These are phyloP conservation scores for Sesia bembeciformis DNA, from an alignment of 2,888 invertebrate genomes.

Conservation along the genomic window DNA sequence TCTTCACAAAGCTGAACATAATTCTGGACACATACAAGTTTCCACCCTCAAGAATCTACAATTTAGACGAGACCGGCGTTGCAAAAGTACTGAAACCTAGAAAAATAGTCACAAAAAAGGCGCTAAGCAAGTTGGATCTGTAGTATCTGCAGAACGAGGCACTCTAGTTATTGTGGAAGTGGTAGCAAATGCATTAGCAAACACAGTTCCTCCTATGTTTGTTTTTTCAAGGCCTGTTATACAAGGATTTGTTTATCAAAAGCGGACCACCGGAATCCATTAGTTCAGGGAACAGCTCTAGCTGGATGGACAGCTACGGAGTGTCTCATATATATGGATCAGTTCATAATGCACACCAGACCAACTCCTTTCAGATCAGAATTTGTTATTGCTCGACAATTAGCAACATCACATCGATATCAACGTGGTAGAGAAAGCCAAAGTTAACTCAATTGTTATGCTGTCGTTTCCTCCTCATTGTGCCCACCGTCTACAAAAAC, in stretches of 20 bases:
- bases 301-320: slow-evolving; percentile 25
- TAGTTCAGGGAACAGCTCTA: slow-evolving; percentile 24
- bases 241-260: slow-evolving; percentile 12
- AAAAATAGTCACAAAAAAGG: not conserved
- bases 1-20: slow-evolving; percentile 1
- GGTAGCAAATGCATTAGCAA: too few relatives aligned
- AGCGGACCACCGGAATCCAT: slow-evolving; percentile 23
- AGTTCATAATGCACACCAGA: slow-evolving; percentile 20
- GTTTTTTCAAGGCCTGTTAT: slow-evolving; percentile 7
- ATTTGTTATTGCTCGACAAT: slow-evolving; percentile 25
- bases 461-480: too few relatives aligned
- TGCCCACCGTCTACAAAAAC: too few relatives aligned
- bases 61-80: not conserved
- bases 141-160: too few relatives aligned
- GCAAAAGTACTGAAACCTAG: not conserved
- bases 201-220: not conserved
- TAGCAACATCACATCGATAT: slow-evolving; percentile 22
- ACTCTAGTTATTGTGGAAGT: too few relatives aligned
- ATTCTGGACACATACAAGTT: slow-evolving; percentile 8
- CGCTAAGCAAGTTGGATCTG: too few relatives aligned
- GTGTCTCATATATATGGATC: slow-evolving; percentile 21
- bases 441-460: not conserved
- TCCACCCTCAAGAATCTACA: not conserved
- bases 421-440: slow-evolving; percentile 2
- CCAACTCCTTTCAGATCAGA: slow-evolving; percentile 12